A percentile compares a stretch with the other conserved stretches of the same genome.
Conservation (phyloP, 2,888 invertebrate genomes). For the Agapostemon virescens region DNA sequence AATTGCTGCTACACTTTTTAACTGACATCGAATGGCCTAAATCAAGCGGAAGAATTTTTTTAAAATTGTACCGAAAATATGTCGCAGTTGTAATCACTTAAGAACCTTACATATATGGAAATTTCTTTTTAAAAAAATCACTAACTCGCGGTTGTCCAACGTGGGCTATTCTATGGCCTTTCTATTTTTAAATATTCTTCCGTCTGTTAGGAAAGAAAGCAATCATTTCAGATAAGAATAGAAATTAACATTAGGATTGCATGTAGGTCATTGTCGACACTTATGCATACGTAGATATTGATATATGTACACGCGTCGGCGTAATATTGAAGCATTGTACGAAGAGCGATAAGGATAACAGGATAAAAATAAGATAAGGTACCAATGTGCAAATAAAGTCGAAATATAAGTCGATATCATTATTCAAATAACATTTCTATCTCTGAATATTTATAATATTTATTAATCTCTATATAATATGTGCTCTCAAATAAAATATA, state of each 20-base stretch:
- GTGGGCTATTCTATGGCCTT: too few relatives aligned
- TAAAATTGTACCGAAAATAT: neutral
- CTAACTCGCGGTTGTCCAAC: too few relatives aligned
- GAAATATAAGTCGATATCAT: too few relatives aligned
- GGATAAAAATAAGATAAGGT: neutral
- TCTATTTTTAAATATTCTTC: neutral
- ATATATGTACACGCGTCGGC: constrained; percentile 1
- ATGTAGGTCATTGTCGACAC: constrained; percentile 56
- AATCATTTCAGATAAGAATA: constrained; percentile 62
- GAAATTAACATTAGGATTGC: constrained; percentile 56
- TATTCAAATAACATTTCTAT: neutral
- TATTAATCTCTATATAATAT: too few relatives aligned
- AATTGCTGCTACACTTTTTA: neutral
- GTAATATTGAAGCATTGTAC: constrained; percentile 29
- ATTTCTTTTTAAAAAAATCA: too few relatives aligned
- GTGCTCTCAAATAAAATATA: too few relatives aligned
- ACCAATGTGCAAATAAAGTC: neutral
- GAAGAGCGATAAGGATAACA: constrained; percentile 22
- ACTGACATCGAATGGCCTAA: neutral
- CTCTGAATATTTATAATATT: neutral
- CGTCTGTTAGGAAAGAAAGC: constrained; percentile 12
- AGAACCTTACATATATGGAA: neutral
- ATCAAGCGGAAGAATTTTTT: neutral
- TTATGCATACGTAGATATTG: constrained; percentile 2
- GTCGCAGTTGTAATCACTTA: neutral